These are phyloP conservation scores for Ferdinandea cuprea DNA, from an alignment of 2,888 invertebrate genomes.

Conservation along the genomic window DNA sequence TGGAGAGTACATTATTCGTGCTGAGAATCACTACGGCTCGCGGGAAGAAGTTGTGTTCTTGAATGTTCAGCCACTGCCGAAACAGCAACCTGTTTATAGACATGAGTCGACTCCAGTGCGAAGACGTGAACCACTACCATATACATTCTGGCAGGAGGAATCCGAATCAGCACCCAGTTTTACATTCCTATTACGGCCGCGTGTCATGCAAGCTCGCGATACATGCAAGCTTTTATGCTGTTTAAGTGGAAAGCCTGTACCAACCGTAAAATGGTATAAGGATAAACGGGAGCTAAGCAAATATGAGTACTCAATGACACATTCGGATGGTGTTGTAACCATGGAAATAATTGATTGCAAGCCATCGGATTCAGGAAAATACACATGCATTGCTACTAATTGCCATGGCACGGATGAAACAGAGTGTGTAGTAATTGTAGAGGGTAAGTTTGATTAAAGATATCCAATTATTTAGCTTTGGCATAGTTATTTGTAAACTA, in stretches of 20 bases:
- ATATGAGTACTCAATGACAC: constrained; percentile 94
- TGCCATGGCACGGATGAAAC: constrained; percentile 97
- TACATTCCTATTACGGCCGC: constrained; percentile 98
- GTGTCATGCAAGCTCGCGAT: constrained; percentile 97
- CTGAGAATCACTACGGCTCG: constrained; percentile 98
- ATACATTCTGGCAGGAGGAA: constrained; percentile 96
- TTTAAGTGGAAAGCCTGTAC: constrained; percentile 96
- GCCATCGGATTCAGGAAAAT: constrained; percentile 97
- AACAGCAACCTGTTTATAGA: constrained; percentile 83
- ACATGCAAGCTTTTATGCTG: constrained; percentile 99
- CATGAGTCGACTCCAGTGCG: constrained; percentile 89
- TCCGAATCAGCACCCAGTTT: constrained; percentile 97
- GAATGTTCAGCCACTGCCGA: constrained; percentile 92
- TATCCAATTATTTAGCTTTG: neutral
- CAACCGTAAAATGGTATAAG: constrained; percentile 96
- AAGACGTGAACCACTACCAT: constrained; percentile 92
- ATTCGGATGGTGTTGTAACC: constrained; percentile 97
- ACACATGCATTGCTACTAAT: constrained; percentile 96
- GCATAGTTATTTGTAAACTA: neutral
- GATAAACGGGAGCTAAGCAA: constrained; percentile 95
- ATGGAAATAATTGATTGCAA: constrained; percentile 98
- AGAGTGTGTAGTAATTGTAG: constrained; percentile 96
- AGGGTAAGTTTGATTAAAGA: constrained; percentile 86
- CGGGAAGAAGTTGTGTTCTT: constrained; percentile 98
- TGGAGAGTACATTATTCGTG: constrained; percentile 98